Evolutionary conservation across 2,888 invertebrate species (phyloP), one percentile per base, ranked within the genome.

Genomic region (Hypselothyrea guttata): DNA sequence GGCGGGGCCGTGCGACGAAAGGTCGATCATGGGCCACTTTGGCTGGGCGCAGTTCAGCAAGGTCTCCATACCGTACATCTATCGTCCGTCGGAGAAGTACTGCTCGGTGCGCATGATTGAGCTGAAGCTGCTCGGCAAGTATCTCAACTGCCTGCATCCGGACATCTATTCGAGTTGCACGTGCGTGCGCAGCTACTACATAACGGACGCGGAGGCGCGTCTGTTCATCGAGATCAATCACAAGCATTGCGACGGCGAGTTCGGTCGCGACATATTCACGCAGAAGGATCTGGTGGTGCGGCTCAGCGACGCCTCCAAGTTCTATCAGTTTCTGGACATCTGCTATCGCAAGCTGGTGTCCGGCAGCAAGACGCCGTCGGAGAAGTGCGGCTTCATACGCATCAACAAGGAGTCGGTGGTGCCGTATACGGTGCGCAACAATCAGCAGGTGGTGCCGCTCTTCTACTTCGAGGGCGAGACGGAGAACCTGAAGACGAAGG

Each of bases 81-180:
- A 94, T 86, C 92, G 98, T 13, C 93, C 94, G 47, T 92, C 93
- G 12, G 96, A 96, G 88, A 95, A 95, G 88, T 98, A 96, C 89
- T 96, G 97, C 87, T 95, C 97, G n/a, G 97, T 98, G 47, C 93
- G 97, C 52, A 97, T 98, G 93, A 95, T 98, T 16, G 98, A 98
- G 90, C 93, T 94, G 85, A 97, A 97, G 90, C 92, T 97, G 41
- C 92, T 97, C 16, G 95, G 96, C 88, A 96, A 96, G 91, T 96
- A 96, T 91, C 93, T 97, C 85, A 95, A 94, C 88, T 95, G 95
- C 88, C 92, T 97, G 48, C 97, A 97, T 88, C 94, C 95, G 71
- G 96, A 96, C 87, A 95, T 97, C 70, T 96, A 96, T 90, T 96
- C 95, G 65, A 96, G 95, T 70, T 97, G 97, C 90, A 96, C 96